Evolutionary conservation across 2,888 invertebrate species (phyloP), one percentile per base, ranked within the genome.

Genomic region (Dryadula phaetusa): DNA sequence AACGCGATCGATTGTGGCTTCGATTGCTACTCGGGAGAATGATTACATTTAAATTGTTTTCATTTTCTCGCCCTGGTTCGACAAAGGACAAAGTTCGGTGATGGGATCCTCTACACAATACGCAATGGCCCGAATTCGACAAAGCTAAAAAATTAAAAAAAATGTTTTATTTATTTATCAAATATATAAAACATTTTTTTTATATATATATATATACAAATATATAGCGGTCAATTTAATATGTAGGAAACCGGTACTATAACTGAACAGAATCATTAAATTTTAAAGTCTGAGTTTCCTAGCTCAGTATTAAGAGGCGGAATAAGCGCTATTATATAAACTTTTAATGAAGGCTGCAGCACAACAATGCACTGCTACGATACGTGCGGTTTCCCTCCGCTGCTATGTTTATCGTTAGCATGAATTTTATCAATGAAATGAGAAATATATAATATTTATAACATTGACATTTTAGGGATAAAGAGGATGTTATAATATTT

Each of bases 231-330:
- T 49, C 46, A 52, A 18, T 60, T 44, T 18, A 32, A n/a, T 8
- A n/a, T 22, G 25, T 16, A 22, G 22, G 10, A 28, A 44, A 18
- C 18, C 6, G 8, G 81, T 82, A 80, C 77, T 81, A 82, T 84
- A 83, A 82, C 79, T 75, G 77, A 77, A 81, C 79, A 81, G 79
- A 78, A 78, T 84, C 84, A 86, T 86, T 81, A 84, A 84, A 86
- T 83, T 83, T 79, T 77, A 77, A 84, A 85, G 80, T 84, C 84
- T 82, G 77, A 79, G 79, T 77, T 81, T 79, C 80, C 79, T 77
- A 80, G 79, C 78, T 78, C 79, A 79, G 82, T 80, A 80, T 79
- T 79, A 84, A 81, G 76, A 79, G 78, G 78, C 40, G 40, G 58
- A 65, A 84, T 82, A 84, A 80, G 75, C 77, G 71, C 74, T 65